Evolutionary conservation across 2,888 invertebrate species (phyloP).

Genomic region (Seira sanloemensis): DNA sequence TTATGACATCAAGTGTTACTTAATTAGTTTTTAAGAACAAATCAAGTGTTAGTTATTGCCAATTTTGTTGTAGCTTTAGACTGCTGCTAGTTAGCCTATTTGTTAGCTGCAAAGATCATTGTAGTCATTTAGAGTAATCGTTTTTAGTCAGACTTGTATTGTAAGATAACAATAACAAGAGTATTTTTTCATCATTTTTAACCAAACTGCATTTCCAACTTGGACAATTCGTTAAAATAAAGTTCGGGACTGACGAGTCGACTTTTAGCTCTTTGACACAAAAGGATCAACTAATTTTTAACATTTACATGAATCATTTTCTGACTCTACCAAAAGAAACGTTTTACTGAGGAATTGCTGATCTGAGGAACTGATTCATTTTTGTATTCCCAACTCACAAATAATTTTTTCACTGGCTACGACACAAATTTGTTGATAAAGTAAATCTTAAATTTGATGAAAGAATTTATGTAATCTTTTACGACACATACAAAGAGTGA

Average conservation of each 20-base stretch:
- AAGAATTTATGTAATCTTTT: no score
- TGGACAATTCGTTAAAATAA: background rate
- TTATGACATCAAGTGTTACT: no score
- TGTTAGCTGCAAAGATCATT: background rate
- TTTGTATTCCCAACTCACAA: background rate
- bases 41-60: background rate
- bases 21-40: background rate
- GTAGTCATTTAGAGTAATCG: background rate
- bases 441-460: no score
- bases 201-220: background rate
- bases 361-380: background rate
- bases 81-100: no score
- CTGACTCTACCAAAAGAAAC: background rate
- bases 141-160: background rate
- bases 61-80: background rate
- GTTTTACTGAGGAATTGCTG: background rate
- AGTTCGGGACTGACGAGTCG: background rate
- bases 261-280: background rate
- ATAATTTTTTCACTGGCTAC: no score
- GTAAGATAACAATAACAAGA: background rate
- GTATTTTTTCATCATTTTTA: background rate
- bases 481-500: no score
- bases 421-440: background rate
- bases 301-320: background rate
- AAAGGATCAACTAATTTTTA: background rate